Percentiles rank a stretch among this genome's conserved stretches.
phyloP scores from a whole-genome alignment of 2,797 vertebrate species.

The Gouania willdenowi region DNA sequence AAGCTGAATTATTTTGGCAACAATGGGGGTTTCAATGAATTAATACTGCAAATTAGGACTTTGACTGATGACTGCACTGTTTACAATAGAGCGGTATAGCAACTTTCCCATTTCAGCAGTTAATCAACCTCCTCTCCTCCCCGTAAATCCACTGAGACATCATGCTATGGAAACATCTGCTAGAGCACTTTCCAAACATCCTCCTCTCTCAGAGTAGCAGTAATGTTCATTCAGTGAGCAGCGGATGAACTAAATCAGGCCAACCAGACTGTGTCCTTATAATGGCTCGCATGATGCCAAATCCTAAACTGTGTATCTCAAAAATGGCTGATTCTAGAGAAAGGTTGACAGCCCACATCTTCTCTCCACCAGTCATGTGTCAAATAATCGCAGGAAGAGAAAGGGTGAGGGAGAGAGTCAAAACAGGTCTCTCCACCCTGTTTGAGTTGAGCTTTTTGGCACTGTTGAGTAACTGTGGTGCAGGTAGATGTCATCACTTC shows the following conservation, averaged over 20 bases:
- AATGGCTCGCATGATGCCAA: conserved; percentile 51
- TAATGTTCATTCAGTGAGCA: conserved; percentile 48
- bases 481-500: conserved; percentile 49
- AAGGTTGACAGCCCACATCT: conserved; percentile 6
- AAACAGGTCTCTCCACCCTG: conserved; percentile 45
- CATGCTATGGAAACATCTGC: conserved; percentile 67
- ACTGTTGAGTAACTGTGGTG: conserved; percentile 24
- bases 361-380: conserved; percentile 48
- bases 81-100: conserved; percentile 18
- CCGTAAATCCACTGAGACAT: conserved; percentile 27
- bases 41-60: conserved; percentile 14
- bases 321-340: conserved; percentile 30
- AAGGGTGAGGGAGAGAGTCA: conserved; percentile 26
- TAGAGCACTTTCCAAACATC: conserved; percentile 45
- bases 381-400: conserved; percentile 63
- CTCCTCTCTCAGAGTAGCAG: conserved; percentile 24
- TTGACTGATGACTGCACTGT: conserved; percentile 26
- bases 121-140: conserved; percentile 43
- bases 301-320: conserved; percentile 46
- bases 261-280: conserved; percentile 46
- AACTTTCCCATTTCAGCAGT: conserved; percentile 41
- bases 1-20: too few relatives aligned
- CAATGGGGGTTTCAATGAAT: conserved; percentile 1
- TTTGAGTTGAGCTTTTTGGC: conserved; percentile 49
- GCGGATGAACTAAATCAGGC: conserved; percentile 57